phyloP scores from a whole-genome alignment of 1,140 invertebrate genomes.

The Glomeris maerens region DNA sequence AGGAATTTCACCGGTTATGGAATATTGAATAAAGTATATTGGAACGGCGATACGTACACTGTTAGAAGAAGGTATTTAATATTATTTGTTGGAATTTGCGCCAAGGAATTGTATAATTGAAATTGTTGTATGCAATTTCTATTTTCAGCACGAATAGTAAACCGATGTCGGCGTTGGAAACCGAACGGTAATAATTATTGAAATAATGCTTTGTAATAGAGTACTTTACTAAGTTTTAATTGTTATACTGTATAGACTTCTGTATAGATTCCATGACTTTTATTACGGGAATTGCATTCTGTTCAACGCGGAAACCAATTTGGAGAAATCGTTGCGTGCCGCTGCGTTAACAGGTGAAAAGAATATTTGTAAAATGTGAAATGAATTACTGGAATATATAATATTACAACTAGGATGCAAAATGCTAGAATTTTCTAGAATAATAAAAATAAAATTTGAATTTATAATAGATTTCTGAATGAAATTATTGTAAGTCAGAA shows the following conservation, averaged over 20 bases:
- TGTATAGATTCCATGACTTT: not conserved
- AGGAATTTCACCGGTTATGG: not conserved
- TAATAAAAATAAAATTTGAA: not conserved
- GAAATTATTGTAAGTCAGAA: too few species aligned
- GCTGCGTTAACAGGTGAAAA: slow-evolving; percentile 3
- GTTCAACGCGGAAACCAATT: not conserved
- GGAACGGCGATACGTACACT: slow-evolving; percentile 2
- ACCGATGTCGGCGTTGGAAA: not conserved
- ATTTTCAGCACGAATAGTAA: not conserved
- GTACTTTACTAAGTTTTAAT: not conserved
- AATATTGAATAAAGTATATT: not conserved
- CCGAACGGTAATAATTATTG: not conserved
- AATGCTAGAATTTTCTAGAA: not conserved
- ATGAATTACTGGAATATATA: not conserved
- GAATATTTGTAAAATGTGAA: not conserved
- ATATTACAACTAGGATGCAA: not conserved
- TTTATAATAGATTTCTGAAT: not conserved
- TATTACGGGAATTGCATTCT: not conserved
- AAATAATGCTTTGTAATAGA: not conserved
- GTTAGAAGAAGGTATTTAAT: slow-evolving; percentile 1
- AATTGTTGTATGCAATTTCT: not conserved
- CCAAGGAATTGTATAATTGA: not conserved
- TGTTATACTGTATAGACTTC: not conserved
- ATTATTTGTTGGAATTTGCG: not conserved
- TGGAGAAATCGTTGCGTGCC: not conserved